Evolutionary conservation across 2,797 vertebrate genomes (phyloP), one percentile per base, ranked within the genome.

Genomic region (Holocentrus rufus): DNA sequence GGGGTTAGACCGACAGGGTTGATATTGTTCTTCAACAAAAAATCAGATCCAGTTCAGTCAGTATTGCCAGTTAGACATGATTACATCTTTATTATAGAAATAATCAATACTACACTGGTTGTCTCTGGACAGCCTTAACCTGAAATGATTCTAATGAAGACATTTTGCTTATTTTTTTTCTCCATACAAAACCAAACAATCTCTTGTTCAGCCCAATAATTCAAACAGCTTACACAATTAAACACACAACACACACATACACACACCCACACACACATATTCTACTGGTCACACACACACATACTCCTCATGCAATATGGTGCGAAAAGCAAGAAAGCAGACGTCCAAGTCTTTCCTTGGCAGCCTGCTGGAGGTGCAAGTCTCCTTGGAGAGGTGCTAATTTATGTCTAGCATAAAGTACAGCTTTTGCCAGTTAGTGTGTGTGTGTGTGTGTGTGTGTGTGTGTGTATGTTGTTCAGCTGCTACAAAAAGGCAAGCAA

Each of bases 361-460:
- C 80, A 79, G 74, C 2, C 2, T 46, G 66, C 0, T 39, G 47
- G 30, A 84, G 77, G 79, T 76, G 85, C 31, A 61, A 84, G 63
- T 64, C 81, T 83, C 74, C 72, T 63, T 67, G 49, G 70, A 82
- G 72, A 82, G 68, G 67, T 78, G 81, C 59, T 79, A 69, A 81
- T 79, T 83, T 74, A 68, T 73, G 58, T 44, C 53, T 1, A 42
- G 52, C 36, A 67, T 49, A 53, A 62, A 72, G 55, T 72, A 46
- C 13, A 61, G 68, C 72, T 66, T 79, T 15, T 76, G 80, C 72
- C 72, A 82, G 54, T 31, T 7, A 31, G 25, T 23, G 47, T 22
- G 63, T 17, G 60, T 31, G 53, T 69, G 47, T 59, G 36, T 39
- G 36, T 49, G 53, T 39, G 3, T 55, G 31, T 22, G 49, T 18